phyloP scores from a whole-genome alignment of 1,140 invertebrate genomes.

The Aradophagus sp. region DNA sequence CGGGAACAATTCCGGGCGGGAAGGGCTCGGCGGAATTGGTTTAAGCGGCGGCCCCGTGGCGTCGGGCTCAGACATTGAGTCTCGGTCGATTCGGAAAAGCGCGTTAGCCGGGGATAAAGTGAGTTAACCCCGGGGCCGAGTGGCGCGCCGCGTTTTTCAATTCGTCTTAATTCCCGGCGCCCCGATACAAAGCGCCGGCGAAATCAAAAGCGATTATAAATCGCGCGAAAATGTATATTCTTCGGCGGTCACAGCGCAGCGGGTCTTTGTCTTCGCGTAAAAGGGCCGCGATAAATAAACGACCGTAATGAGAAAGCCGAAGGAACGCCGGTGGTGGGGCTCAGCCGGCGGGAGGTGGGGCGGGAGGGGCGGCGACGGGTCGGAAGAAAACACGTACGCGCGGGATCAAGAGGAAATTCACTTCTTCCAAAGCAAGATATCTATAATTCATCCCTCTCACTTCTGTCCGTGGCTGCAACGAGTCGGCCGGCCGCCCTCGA shows the following conservation, averaged over 20 bases:
- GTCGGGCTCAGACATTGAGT: neutral
- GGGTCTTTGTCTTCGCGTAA: constrained; percentile 11
- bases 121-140: constrained; percentile 2
- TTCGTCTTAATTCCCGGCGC: constrained; percentile 12
- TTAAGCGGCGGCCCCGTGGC: constrained; percentile 1
- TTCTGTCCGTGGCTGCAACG: constrained; percentile 41
- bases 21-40: too few species aligned
- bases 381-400: constrained; percentile 26
- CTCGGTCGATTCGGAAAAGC: constrained; percentile 19
- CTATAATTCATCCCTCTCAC: constrained; percentile 45
- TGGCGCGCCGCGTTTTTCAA: constrained; percentile 12
- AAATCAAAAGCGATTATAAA: constrained; percentile 29
- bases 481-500: constrained; percentile 45
- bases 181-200: constrained; percentile 10
- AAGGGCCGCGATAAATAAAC: constrained; percentile 15
- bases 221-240: constrained; percentile 33
- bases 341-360: neutral
- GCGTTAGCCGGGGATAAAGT: constrained; percentile 11
- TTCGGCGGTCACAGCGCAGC: constrained; percentile 11
- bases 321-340: constrained; percentile 1
- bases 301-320: constrained; percentile 29
- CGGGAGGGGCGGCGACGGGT: neutral
- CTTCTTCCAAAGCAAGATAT: constrained; percentile 42
- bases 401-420: constrained; percentile 41
- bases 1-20: too few species aligned